Percentiles rank a stretch among this genome's conserved stretches.
phyloP scores from a whole-genome alignment of 1,140 invertebrate genomes.

The Eufriesea mexicana region DNA sequence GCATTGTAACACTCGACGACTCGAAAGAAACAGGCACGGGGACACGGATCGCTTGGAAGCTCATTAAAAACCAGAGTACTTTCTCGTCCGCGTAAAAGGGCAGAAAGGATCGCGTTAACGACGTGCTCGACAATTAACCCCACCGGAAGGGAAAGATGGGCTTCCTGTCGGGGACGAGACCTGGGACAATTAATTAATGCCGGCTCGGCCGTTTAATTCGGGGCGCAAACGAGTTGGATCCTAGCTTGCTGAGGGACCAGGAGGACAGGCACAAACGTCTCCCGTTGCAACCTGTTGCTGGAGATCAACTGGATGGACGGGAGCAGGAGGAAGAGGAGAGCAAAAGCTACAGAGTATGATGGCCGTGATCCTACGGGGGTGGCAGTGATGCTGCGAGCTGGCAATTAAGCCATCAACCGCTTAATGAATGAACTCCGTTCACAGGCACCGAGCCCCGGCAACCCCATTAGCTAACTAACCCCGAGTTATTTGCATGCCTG shows the following conservation, averaged over 20 bases:
- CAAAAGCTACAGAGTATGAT: conserved; percentile 53
- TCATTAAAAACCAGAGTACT: conserved; percentile 55
- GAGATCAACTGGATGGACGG: conserved; percentile 28
- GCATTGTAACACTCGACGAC: not conserved
- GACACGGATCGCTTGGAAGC: conserved; percentile 24
- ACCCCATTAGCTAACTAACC: conserved; percentile 82
- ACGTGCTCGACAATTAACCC: conserved; percentile 58
- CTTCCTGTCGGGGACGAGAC: conserved; percentile 53
- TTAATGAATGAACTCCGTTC: conserved; percentile 81
- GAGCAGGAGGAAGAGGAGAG: conserved; percentile 50
- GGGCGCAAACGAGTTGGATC: conserved; percentile 77
- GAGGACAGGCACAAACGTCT: conserved; percentile 32
- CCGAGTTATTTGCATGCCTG: conserved; percentile 82
- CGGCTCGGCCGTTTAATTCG: conserved; percentile 72
- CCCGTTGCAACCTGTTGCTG: conserved; percentile 76
- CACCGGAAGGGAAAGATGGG: conserved; percentile 15
- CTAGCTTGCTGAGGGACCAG: conserved; percentile 45
- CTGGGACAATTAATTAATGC: conserved; percentile 76
- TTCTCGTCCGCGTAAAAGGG: conserved; percentile 42
- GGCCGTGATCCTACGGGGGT: conserved; percentile 57
- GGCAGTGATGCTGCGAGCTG: conserved; percentile 78
- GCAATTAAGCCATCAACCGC: conserved; percentile 82
- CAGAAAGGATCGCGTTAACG: conserved; percentile 65
- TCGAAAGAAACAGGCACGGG: not conserved
- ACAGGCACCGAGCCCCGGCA: conserved; percentile 70